Evolutionary conservation across 2,888 invertebrate genomes (phyloP), one percentile per base, ranked within the genome.

Genomic region (Syritta pipiens): DNA sequence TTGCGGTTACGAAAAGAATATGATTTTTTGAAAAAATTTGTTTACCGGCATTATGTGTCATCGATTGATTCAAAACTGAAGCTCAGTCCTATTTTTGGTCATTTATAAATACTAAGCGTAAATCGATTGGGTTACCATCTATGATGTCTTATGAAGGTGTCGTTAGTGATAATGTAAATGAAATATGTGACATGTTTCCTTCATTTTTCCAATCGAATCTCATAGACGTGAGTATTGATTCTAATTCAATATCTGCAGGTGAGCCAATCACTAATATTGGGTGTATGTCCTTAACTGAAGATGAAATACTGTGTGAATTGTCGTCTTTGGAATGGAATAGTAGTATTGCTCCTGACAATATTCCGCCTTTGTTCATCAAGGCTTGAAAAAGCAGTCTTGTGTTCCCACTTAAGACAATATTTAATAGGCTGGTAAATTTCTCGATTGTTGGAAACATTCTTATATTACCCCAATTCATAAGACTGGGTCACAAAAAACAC

Each of bases 271-370:
- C n/a, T n/a, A n/a, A n/a, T n/a, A n/a, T n/a, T n/a, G n/a, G n/a
- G n/a, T 44, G 2, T 44, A n/a, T 44, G 17, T 44, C 44, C 17
- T 48, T 48, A 28, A 20, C 48, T n/a, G 48, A 48, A 48, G 48
- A 28, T 1, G 28, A 48, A n/a, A 28, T 28, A 28, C 10, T 28
- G 1, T 10, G 4, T 12, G 14, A 48, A 48, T 12, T 48, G 28
- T 26, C 28, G 4, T 28, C 48, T 3, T n/a, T 48, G 7, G 9
- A 44, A n/a, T 44, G 17, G 19, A 48, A 28, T 28, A 12, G 22
- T 9, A 14, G 26, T 48, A 26, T 48, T 48, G 28, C 28, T 22
- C 26, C 28, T 17, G 48, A 26, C 14, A 20, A 44, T 22, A 5
- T 44, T 20, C 44, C 1, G 10, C 14, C 48, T n/a, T 22, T 22